Evolutionary conservation across 2,888 invertebrate genomes (phyloP), one percentile per base, ranked within the genome.

Genomic region (Chorisops tibialis): DNA sequence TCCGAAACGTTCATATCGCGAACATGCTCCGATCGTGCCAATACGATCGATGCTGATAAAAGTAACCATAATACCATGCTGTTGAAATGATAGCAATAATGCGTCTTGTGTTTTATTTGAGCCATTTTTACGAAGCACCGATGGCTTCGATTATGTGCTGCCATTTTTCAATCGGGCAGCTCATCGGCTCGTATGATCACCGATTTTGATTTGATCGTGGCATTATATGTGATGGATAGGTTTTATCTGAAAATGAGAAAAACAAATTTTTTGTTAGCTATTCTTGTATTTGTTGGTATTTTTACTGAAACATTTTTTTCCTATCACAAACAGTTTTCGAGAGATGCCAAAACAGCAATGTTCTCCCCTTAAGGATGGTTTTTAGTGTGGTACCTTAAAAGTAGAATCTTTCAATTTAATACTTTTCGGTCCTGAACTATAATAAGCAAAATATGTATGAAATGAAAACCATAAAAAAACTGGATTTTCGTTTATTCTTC

Each of bases 1-100:
- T 96, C 95, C 65, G 89, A 87, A 63, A 96, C 88, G 74, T 90
- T 88, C 78, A 96, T 87, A 77, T 91, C 88, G 69, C 92, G 88
- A 69, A 89, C 87, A 79, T 88, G 86, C 80, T 94, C 92, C 18
- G 61, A 61, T 45, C 19, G 47, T 14, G 22, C 59, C 16, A 38
- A 39, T 11, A 35, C 50, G 48, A 37, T 58, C 61, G 67, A 60
- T 22, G 35, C 30, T 18, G 43, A 37, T 19, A 45, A 35, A 61
- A 68, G 68, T 65, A 69, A 66, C 69, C 69, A 69, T 68, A 66
- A 54, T 62, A 68, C 58, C 67, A 67, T 65, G 56, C 62, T 64
- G 62, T 66, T 68, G 30, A 60, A 52, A 37, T 54, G 47, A n/a
- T 43, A 59, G 41, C 47, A 51, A 43, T 51, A 45, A 11, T 43